Percentiles rank a stretch among this genome's conserved stretches.
These are phyloP conservation scores for Oncorhynchus tshawytscha DNA, from an alignment of 2,113 vertebrate species.

Conservation along the genomic window DNA sequence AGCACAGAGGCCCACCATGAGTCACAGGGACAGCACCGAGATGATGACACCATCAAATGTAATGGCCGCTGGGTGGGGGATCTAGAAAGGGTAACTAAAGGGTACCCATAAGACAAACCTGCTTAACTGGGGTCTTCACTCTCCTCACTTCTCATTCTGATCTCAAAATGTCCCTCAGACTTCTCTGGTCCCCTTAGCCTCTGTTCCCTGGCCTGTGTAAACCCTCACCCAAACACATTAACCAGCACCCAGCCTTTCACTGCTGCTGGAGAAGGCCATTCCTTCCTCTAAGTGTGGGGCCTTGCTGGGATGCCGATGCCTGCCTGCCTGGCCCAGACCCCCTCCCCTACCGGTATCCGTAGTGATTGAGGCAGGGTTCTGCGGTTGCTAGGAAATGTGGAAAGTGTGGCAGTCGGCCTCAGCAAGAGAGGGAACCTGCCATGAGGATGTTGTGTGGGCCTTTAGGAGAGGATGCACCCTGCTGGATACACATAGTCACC, in stretches of 20 bases:
- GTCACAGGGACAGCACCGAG: constrained; percentile 51
- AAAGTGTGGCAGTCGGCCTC: constrained; percentile 56
- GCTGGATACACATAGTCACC: constrained; percentile 32
- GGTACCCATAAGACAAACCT: constrained; percentile 47
- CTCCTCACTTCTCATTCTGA: constrained; percentile 41
- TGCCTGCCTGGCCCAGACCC: constrained; percentile 21
- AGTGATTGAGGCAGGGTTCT: constrained; percentile 70
- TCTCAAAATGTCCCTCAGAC: constrained; percentile 38
- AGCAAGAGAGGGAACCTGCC: constrained; percentile 26
- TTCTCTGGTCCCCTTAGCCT: constrained; percentile 17
- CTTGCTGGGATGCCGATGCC: constrained; percentile 4
- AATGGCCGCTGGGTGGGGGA: constrained; percentile 22
- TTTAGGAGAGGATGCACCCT: constrained; percentile 53
- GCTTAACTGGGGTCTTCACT: constrained; percentile 48
- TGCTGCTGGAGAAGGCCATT: not conserved
- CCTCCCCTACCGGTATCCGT: constrained; percentile 65
- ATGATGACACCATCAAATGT: constrained; percentile 54
- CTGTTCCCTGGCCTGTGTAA: constrained; percentile 8
- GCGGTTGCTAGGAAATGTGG: constrained; percentile 69
- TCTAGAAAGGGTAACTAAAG: constrained; percentile 13
- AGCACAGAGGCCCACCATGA: constrained; percentile 27
- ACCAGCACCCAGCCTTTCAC: constrained; percentile 28
- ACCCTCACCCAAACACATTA: constrained; percentile 30
- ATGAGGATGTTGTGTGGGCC: constrained; percentile 11
- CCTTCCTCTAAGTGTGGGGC: constrained; percentile 1